Base-by-base conservation (phyloP, 2,113 vertebrate species). In the Bos indicus region DNA sequence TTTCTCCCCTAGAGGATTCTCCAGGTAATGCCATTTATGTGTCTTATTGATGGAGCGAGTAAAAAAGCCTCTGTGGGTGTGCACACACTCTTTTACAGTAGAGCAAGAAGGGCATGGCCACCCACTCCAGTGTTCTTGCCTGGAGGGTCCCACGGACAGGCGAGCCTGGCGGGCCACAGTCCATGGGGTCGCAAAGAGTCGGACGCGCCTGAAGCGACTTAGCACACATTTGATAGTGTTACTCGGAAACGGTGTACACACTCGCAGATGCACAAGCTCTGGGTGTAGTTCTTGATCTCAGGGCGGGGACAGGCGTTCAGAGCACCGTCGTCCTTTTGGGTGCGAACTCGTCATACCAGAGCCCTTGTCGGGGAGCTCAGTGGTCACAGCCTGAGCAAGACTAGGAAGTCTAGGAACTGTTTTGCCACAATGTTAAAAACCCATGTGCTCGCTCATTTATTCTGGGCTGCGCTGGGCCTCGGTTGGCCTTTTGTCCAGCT, bases 241-340 rank as follows among this genome's bases (percentile, higher is more conserved):
- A 0, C 17, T 8, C 33, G n/a, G 57, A 30, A 23, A 33, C 9
- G 40, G 46, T 16, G n/a, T 3, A 3, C 19, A 25, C 51, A 15
- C 11, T 2, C 1, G 7, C 51, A 52, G 1, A 21, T 0, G 17
- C 6, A 1, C 8, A 9, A 1, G 46, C 33, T 17, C 19, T 0
- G 14, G 46, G 40, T 3, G 8, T 51, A 15, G 4, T 11, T 52
- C 36, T 33, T 60, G 0, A 6, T 30, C 23, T 60, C 46, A 8
- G 10, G 3, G 5, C 3, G 5, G 62, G 40, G n/a, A 13, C 8
- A 3, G 26, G 54, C 2, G 2, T 33, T 43, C 52, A 17, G 33
- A n/a, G 80, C 25, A 30, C 67, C 1, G 0, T 7, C 6, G 0
- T 28, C 15, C 19, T 56, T 46, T 14, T n/a, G 43, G 28, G 7